Conservation (phyloP, 2,888 invertebrate genomes). For the Ferdinandea cuprea region DNA sequence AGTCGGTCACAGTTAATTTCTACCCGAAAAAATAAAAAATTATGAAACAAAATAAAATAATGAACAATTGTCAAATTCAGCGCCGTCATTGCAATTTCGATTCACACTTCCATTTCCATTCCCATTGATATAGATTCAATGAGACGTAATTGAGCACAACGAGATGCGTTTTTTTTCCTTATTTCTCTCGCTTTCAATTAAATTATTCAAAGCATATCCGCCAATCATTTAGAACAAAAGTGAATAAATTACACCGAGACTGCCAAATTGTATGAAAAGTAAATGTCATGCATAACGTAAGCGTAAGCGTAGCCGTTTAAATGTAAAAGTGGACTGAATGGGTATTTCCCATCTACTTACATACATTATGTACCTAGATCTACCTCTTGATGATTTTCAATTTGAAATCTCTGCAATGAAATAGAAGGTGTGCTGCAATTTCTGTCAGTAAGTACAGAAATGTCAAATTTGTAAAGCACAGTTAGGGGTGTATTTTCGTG, state of each 20-base stretch:
- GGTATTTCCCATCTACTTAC: background rate
- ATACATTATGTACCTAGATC: too few relatives aligned
- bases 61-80: background rate
- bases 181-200: background rate
- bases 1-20: too few relatives aligned
- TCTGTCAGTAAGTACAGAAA: background rate
- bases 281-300: background rate
- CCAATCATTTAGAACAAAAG: slow-evolving; percentile 8
- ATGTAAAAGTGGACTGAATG: background rate
- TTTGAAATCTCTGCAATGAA: background rate
- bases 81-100: background rate
- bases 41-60: background rate
- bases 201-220: slow-evolving; percentile 4
- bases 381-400: background rate
- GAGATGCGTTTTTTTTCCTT: background rate
- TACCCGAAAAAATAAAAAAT: background rate
- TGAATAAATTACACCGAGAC: background rate
- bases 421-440: background rate
- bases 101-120: background rate
- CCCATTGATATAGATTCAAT: background rate
- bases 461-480: background rate
- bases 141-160: background rate
- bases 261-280: background rate
- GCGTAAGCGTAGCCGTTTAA: background rate
- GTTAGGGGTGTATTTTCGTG: background rate